These are phyloP conservation scores for Eublepharis macularius DNA, from an alignment of 2,113 vertebrate genomes.

Conservation along the genomic window DNA sequence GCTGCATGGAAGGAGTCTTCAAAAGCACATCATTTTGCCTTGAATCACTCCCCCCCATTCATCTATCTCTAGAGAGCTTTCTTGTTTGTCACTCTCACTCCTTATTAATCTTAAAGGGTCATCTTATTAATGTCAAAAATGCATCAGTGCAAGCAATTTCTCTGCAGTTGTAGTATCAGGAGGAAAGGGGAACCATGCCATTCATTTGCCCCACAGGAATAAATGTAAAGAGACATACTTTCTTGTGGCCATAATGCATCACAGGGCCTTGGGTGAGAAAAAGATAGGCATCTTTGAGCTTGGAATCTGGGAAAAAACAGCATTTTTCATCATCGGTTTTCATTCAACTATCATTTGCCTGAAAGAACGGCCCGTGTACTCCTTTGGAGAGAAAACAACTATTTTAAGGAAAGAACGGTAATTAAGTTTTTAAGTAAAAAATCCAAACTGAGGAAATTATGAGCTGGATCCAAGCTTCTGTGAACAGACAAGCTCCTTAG, in stretches of 20 bases:
- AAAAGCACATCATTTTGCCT: conserved; percentile 20
- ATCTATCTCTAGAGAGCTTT: background rate
- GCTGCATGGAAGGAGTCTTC: conserved; percentile 8
- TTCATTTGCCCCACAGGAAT: conserved; percentile 38
- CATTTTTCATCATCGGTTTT: conserved; percentile 38
- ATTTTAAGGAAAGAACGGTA: conserved; percentile 18
- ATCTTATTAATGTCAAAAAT: conserved; percentile 22
- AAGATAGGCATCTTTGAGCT: conserved; percentile 5
- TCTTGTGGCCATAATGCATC: conserved; percentile 14
- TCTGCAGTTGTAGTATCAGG: conserved; percentile 17
- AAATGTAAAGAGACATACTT: conserved; percentile 9
- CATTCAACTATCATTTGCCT: conserved; percentile 30
- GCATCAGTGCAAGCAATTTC: conserved; percentile 5
- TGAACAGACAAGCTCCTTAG: too few relatives aligned
- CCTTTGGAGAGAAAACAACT: conserved; percentile 22
- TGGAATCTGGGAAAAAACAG: conserved; percentile 23
- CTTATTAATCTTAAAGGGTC: conserved; percentile 12
- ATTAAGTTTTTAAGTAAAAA: background rate
- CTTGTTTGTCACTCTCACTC: conserved; percentile 16
- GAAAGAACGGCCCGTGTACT: background rate
- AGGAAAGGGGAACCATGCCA: conserved; percentile 24
- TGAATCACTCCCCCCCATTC: background rate
- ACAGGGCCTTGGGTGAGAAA: background rate
- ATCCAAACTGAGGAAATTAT: conserved; percentile 6
- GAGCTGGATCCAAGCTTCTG: background rate